A percentile compares a stretch with the other conserved stretches of the same genome.
Conservation (phyloP, 2,797 vertebrate genomes). For the Natrix natrix region DNA sequence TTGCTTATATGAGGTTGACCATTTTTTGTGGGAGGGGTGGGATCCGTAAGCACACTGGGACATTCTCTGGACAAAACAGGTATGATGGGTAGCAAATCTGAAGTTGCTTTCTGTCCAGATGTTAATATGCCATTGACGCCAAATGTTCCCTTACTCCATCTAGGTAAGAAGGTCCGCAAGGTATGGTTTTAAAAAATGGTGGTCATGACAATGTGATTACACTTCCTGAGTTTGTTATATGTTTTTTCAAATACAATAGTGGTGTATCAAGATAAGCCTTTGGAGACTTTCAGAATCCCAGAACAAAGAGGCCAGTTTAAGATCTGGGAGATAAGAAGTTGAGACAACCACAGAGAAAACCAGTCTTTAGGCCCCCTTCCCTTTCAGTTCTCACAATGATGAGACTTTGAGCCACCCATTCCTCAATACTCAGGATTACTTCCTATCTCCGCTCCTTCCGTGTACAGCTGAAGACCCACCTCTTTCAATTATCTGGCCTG, state of each 20-base stretch:
- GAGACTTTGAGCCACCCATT: not conserved
- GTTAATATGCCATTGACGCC: not conserved
- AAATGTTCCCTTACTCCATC: not conserved
- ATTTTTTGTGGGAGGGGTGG: not conserved
- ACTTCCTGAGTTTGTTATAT: not conserved
- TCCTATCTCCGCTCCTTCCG: too few species aligned
- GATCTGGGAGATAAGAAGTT: not conserved
- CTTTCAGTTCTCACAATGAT: not conserved
- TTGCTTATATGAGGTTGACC: not conserved
- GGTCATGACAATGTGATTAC: not conserved
- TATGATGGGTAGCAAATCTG: not conserved
- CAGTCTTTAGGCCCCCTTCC: not conserved
- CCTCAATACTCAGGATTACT: not conserved
- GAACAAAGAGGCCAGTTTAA: not conserved
- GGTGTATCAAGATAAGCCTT: not conserved
- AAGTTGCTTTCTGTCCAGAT: not conserved
- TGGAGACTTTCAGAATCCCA: not conserved
- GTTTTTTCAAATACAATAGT: not conserved
- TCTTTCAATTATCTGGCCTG: too few species aligned
- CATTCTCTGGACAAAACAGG: not conserved
- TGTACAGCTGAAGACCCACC: too few species aligned
- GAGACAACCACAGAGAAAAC: not conserved
- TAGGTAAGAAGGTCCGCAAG: not conserved
- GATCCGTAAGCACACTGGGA: not conserved
- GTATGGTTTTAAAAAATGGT: not conserved